Evolutionary conservation across 2,797 vertebrate genomes (phyloP).

Genomic region (Picus viridis): DNA sequence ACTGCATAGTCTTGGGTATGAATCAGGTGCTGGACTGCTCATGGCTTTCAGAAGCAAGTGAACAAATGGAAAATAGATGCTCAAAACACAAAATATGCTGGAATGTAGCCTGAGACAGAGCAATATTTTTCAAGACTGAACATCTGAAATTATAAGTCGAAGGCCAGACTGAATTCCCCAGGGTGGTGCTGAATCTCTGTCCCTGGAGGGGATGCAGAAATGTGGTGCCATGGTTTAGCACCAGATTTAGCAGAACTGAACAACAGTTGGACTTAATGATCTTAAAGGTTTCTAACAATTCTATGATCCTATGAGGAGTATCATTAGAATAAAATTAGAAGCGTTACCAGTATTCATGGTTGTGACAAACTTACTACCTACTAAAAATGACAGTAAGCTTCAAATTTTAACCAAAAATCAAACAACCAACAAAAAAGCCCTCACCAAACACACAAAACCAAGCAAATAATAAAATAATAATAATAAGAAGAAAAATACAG

Average conservation of each 20-base stretch:
- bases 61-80: background rate
- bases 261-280: too few species aligned
- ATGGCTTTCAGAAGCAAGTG: too few species aligned
- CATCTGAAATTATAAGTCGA: background rate
- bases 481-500: background rate
- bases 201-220: too few species aligned
- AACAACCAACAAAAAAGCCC: too few species aligned
- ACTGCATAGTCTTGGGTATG: rapidly evolving
- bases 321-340: background rate
- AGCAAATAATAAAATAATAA: too few species aligned
- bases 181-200: too few species aligned
- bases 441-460: too few species aligned
- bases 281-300: too few species aligned
- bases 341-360: background rate
- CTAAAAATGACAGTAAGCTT: background rate
- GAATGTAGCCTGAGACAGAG: background rate
- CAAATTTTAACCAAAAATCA: background rate
- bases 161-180: background rate
- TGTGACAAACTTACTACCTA: background rate
- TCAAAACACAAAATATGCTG: background rate
- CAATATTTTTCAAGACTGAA: background rate
- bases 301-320: background rate
- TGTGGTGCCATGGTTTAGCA: too few species aligned
- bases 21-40: background rate
- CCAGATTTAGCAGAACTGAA: too few species aligned